These are phyloP conservation scores for Yoshiicerus persimilis DNA, from an alignment of 1,140 invertebrate genomes.

Conservation along the genomic window DNA sequence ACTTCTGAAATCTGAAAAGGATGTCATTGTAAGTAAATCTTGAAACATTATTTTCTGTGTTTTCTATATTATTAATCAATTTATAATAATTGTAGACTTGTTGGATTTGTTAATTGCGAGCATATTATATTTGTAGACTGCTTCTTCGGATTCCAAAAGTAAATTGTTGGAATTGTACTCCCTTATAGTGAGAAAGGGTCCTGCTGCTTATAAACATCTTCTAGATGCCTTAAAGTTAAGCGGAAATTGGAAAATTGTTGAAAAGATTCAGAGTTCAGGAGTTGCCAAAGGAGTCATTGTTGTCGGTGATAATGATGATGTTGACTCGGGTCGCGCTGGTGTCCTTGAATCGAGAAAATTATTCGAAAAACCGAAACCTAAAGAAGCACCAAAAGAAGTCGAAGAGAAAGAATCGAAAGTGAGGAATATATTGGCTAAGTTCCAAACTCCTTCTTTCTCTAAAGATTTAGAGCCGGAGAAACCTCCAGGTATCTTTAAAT, in stretches of 20 bases:
- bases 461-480: not conserved
- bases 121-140: not conserved
- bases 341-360: not conserved
- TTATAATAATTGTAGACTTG: not conserved
- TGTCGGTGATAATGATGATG: not conserved
- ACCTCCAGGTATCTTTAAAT: not conserved
- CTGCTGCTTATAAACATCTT: not conserved
- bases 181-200: not conserved
- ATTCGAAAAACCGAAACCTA: not conserved
- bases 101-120: not conserved
- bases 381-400: not conserved
- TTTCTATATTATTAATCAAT: not conserved
- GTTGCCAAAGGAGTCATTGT: not conserved
- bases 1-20: not conserved
- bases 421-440: conserved; percentile 9
- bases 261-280: not conserved
- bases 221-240: not conserved
- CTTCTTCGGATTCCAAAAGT: not conserved
- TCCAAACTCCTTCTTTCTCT: not conserved
- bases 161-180: not conserved
- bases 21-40: conserved; percentile 25
- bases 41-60: not conserved
- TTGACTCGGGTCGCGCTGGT: not conserved
- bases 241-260: not conserved
- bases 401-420: conserved; percentile 17